Percentiles rank a stretch among this genome's conserved stretches.
Evolutionary conservation across 2,113 vertebrate genomes (phyloP).

Genomic region (Dasypus novemcinctus): DNA sequence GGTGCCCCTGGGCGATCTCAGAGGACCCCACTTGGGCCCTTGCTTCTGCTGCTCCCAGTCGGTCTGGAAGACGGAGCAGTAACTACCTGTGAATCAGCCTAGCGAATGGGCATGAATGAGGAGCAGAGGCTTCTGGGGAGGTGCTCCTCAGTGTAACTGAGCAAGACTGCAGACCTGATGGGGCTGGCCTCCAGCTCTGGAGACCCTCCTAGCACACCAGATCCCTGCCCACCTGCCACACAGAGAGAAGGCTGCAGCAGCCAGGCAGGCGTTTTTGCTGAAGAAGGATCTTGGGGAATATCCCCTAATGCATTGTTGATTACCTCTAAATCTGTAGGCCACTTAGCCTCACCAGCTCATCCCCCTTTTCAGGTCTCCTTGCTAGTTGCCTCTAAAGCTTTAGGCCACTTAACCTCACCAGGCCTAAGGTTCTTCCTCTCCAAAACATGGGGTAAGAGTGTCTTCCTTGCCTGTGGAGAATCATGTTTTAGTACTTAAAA

Average conservation of each 20-base stretch:
- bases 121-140: neutral
- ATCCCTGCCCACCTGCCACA: neutral
- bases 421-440: neutral
- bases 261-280: neutral
- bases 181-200: neutral
- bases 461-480: neutral
- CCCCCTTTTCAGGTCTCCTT: neutral
- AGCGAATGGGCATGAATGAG: rapidly evolving
- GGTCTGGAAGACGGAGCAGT: neutral
- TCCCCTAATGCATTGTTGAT: too few species aligned
- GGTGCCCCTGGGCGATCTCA: neutral
- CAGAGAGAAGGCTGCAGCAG: neutral
- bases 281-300: neutral
- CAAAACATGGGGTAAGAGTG: neutral
- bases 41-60: neutral
- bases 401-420: neutral
- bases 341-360: too few species aligned
- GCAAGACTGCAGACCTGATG: too few species aligned
- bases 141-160: rapidly evolving
- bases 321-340: too few species aligned
- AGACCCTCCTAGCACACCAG: neutral
- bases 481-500: neutral
- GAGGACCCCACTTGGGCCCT: too few species aligned
- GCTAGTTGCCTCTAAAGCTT: neutral
- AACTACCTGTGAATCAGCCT: neutral